Evolutionary conservation across 2,888 invertebrate genomes (phyloP).

Genomic region (Phoenoteleia sp.): DNA sequence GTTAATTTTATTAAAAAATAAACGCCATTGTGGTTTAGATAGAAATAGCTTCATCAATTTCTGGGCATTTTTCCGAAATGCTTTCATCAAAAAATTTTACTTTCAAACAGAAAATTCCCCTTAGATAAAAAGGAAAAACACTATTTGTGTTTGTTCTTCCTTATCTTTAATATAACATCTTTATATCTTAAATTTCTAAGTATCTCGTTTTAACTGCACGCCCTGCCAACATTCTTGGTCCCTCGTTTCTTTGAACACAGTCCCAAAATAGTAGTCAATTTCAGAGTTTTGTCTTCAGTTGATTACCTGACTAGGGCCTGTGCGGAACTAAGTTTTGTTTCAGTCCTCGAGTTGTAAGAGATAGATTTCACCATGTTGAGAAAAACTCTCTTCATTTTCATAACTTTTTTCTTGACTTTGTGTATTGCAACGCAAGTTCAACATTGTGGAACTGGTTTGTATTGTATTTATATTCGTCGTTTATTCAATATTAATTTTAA

Average conservation of each 20-base stretch:
- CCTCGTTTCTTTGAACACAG: conserved; percentile 29
- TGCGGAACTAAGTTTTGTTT: conserved; percentile 51
- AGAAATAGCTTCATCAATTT: too few relatives aligned
- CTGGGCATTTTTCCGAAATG: too few relatives aligned
- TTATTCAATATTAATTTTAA: neutral
- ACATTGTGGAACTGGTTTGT: conserved; percentile 84
- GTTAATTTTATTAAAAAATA: too few relatives aligned
- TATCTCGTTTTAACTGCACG: too few relatives aligned
- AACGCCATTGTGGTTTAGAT: too few relatives aligned
- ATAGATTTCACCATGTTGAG: conserved; percentile 81
- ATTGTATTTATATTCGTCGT: neutral
- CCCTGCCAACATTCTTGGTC: too few relatives aligned
- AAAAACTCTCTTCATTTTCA: conserved; percentile 79
- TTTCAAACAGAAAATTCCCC: too few relatives aligned
- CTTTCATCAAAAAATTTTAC: too few relatives aligned
- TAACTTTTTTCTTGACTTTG: conserved; percentile 74
- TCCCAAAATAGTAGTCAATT: conserved; percentile 21
- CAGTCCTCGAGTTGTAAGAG: conserved; percentile 18
- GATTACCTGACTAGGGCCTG: conserved; percentile 65
- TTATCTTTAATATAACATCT: too few relatives aligned
- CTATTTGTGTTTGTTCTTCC: too few relatives aligned
- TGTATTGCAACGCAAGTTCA: conserved; percentile 77
- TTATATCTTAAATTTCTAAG: too few relatives aligned
- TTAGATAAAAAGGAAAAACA: too few relatives aligned
- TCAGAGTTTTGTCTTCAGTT: conserved; percentile 39